Evolutionary conservation across 1,140 invertebrate genomes (phyloP), one percentile per base, ranked within the genome.

Genomic region (Drosophila novamexicana): DNA sequence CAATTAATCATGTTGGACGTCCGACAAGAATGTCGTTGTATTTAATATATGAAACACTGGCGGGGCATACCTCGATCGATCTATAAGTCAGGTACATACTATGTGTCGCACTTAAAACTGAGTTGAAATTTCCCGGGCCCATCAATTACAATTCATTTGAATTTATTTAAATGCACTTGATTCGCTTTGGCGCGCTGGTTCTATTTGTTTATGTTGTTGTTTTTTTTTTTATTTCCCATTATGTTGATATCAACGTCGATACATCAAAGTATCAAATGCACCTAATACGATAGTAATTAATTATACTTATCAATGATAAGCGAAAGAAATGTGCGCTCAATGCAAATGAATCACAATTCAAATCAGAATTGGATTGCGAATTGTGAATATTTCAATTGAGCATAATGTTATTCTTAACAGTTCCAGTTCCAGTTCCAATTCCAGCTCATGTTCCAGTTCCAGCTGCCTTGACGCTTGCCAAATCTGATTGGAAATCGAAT

Each of bases 101-200:
- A 18, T 16, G 47, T 56, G 57, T 16, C 57, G 57, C 40, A 18
- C 42, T 45, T 59, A 36, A 45, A 45, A 59, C 40, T 29, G 34
- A 47, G 29, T 68, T 54, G 61, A 61, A 67, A 58, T 14, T 49
- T 47, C 34, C 45, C 40, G 22, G 22, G 50, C 54, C 65, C 72
- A 86, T 86, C 83, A 86, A 86, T 86, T 83, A 83, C 79, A 86
- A 83, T 86, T 86, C 72, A 82, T 88, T 88, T 88, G 69, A 82
- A 86, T 88, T 86, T 86, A 86, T 86, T 86, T 86, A 86, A 89
- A 86, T 86, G 83, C 83, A 86, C 83, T 88, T 54, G 76, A 86
- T 79, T 73, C 77, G 45, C 50, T 63, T 71, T 80, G 64, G 49
- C 34, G 42, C 54, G 45, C 56, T 77, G 71, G 50, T 44, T 45